Evolutionary conservation across 1,140 invertebrate species (phyloP).

Genomic region (Venturia canescens): DNA sequence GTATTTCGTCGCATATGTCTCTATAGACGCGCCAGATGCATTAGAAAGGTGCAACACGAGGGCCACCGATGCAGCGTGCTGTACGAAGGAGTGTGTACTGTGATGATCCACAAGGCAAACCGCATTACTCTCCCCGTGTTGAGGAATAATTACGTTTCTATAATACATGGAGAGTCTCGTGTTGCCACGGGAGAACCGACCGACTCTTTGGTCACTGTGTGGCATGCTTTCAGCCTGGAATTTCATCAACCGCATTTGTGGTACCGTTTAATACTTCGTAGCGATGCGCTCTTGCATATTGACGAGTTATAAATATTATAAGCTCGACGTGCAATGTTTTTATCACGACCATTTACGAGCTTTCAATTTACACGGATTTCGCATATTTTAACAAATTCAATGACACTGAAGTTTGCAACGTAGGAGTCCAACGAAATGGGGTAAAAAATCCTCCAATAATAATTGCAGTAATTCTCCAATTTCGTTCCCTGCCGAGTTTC

Average conservation of each 20-base stretch:
- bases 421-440: too few species aligned
- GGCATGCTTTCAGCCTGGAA: constrained; percentile 15
- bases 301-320: constrained; percentile 7
- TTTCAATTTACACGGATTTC: too few species aligned
- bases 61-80: constrained; percentile 35
- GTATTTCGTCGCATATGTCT: background rate
- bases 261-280: background rate
- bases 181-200: constrained; percentile 12
- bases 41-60: constrained; percentile 69
- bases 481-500: too few species aligned
- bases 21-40: constrained; percentile 50
- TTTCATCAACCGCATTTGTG: constrained; percentile 10
- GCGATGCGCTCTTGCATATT: background rate
- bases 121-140: constrained; percentile 66
- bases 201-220: background rate
- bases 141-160: constrained; percentile 64
- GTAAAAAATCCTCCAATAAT: too few species aligned
- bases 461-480: too few species aligned
- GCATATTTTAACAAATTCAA: too few species aligned
- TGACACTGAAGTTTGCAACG: too few species aligned
- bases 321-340: too few species aligned
- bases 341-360: too few species aligned
- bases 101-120: constrained; percentile 75
- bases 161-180: constrained; percentile 6
- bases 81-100: constrained; percentile 35